Base-by-base conservation (phyloP, 2,888 invertebrate genomes). In the Auanema freiburgensis region DNA sequence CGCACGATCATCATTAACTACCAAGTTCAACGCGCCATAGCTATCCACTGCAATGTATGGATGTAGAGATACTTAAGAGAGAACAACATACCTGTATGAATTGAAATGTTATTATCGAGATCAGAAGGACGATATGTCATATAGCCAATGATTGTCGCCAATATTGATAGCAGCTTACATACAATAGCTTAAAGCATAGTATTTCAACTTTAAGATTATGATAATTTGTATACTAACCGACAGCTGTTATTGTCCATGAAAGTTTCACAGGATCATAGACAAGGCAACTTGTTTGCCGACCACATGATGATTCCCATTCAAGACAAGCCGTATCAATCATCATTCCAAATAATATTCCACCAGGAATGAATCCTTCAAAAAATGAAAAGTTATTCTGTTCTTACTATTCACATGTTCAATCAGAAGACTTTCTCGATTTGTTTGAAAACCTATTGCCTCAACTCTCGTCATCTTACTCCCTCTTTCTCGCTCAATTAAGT, bases 241-340 rank as follows among this genome's bases (percentile, higher is more conserved):
- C 71, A 18, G 76, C 80, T 55, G 79, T 76, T 18, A 81, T 82
- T 14, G 81, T 80, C 78, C 79, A 81, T 8, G 78, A 74, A 16
- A 81, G 70, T 23, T 72, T 75, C 42, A 69, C 64, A 8, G 79
- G 80, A 57, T 81, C 80, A 58, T 81, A 74, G n/a, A 82, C 77
- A 12, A 78, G 67, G 68, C 80, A 74, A 41, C 68, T 68, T 0
- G 70, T 69, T 8, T 68, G 44, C 25, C 63, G 66, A 57, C 78
- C 79, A 50, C 80, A 80, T 33, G 69, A 74, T 49, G 78, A 69
- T 25, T 77, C 77, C 80, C 80, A 80, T 59, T 80, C 75, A 16
- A 79, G 54, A 53, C 81, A 81, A 1, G 80, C 76, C 14, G 80
- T 82, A 63, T 81, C 81, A 63, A 81, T 81, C 71, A 81, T 78